A percentile compares a stretch with the other conserved stretches of the same genome.
Evolutionary conservation across 1,140 invertebrate genomes (phyloP).

Genomic region (Sitodiplosis mosellana): DNA sequence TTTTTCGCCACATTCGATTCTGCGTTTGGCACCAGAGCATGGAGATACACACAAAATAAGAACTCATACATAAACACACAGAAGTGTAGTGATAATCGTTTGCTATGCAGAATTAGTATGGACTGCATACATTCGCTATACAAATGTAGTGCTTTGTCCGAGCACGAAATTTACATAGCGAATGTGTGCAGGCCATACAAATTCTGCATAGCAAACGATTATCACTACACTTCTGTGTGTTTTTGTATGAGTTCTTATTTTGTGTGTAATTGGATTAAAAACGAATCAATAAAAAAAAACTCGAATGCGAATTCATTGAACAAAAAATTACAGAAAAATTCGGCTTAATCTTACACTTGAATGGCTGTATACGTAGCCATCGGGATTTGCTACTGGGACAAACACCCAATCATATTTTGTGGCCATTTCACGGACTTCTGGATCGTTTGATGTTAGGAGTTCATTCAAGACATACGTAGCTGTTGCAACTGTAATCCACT

Average conservation of each 20-base stretch:
- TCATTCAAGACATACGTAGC: conserved; percentile 31
- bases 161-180: neutral
- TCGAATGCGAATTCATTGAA: too few relatives aligned
- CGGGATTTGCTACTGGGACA: conserved; percentile 50
- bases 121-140: too few relatives aligned
- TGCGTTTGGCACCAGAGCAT: conserved; percentile 11
- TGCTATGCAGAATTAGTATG: too few relatives aligned
- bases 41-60: neutral
- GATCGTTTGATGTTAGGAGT: conserved; percentile 24
- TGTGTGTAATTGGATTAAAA: neutral
- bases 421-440: conserved; percentile 28
- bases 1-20: conserved; percentile 60
- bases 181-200: neutral
- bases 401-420: conserved; percentile 48
- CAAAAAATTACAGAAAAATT: neutral
- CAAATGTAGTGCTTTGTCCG: too few relatives aligned
- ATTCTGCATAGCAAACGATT: too few relatives aligned
- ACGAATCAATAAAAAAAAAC: too few relatives aligned
- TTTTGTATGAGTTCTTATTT: conserved; percentile 2
- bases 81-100: too few relatives aligned
- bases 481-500: conserved; percentile 37
- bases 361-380: conserved; percentile 59
- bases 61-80: neutral
- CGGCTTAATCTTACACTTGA: conserved; percentile 26
- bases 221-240: neutral